These are phyloP conservation scores for Propithecus perrieri DNA, from an alignment of 2,797 vertebrate species.

Conservation along the genomic window DNA sequence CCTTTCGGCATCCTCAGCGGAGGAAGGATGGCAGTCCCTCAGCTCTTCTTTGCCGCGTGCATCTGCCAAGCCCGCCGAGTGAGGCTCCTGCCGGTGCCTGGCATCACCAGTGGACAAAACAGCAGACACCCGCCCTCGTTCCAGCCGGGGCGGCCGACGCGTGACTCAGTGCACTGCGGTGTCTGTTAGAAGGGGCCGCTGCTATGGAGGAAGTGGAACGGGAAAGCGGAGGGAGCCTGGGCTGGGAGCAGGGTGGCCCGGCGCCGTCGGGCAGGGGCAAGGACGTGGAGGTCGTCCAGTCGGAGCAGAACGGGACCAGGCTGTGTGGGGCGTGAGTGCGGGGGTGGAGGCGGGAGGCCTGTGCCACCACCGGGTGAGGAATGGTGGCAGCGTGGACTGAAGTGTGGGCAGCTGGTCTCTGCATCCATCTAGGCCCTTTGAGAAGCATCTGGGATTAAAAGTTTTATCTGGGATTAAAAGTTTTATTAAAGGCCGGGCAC, in stretches of 20 bases:
- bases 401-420: background rate
- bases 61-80: accelerated
- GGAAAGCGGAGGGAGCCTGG: background rate
- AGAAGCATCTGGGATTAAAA: background rate
- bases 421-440: background rate
- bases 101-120: background rate
- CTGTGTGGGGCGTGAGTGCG: background rate
- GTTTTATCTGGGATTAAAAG: background rate
- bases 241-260: too few species aligned
- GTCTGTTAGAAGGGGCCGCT: background rate
- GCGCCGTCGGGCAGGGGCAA: background rate
- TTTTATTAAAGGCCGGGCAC: background rate
- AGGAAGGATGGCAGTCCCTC: background rate
- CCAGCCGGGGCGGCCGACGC: background rate
- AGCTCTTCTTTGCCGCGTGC: background rate
- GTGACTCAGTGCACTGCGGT: accelerated
- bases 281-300: background rate
- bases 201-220: background rate
- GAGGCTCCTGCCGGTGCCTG: background rate
- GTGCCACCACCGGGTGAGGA: background rate
- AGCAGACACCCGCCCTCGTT: accelerated
- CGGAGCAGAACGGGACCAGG: background rate
- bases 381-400: background rate
- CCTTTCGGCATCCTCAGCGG: too few species aligned
- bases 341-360: background rate